A percentile compares a stretch with the other conserved stretches of the same genome.
Evolutionary conservation across 2,113 vertebrate species (phyloP).

Genomic region (Prinia subflava): DNA sequence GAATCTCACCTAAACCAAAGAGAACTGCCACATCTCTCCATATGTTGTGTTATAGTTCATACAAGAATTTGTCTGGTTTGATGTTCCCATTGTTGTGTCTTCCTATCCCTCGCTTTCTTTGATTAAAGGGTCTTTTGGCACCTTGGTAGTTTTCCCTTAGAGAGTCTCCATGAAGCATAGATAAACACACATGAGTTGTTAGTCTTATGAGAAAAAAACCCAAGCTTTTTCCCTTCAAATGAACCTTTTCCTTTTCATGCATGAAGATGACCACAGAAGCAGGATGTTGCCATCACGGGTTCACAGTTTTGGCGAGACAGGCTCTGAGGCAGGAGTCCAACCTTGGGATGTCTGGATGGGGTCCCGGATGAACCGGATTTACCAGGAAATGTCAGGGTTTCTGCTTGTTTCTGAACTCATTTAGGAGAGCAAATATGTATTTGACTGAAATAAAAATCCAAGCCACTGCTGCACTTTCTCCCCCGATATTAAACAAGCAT

Average conservation of each 20-base stretch:
- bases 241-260: background rate
- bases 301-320: background rate
- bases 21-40: background rate
- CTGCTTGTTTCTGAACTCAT: background rate
- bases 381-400: background rate
- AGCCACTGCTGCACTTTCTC: background rate
- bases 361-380: background rate
- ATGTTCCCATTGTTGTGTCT: background rate
- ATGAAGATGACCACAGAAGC: background rate
- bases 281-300: background rate
- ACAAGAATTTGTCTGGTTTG: background rate
- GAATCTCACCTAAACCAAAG: background rate
- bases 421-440: background rate
- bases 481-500: background rate
- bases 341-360: background rate
- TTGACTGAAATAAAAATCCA: background rate
- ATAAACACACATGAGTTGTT: background rate
- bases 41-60: background rate
- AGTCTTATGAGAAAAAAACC: background rate
- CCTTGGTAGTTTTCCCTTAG: background rate
- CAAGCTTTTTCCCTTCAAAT: background rate
- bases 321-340: background rate
- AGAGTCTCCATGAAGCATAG: background rate
- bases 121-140: background rate
- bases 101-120: background rate